Evolutionary conservation across 2,888 invertebrate genomes (phyloP), one percentile per base, ranked within the genome.

Genomic region (Noctua fimbriata): DNA sequence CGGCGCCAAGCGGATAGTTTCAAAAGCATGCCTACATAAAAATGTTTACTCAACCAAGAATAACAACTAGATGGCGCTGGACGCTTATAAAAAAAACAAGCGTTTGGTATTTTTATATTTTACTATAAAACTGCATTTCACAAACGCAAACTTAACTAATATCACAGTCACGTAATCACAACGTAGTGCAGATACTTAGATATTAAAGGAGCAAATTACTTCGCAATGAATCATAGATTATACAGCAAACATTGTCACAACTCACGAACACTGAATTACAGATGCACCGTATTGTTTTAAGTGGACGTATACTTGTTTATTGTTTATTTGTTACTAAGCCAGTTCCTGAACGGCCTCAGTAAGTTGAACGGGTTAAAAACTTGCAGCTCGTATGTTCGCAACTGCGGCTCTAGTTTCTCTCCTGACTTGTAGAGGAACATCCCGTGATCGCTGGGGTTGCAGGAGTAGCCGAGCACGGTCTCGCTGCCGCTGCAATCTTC

Each of bases 361-460:
- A 93, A 76, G 71, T 93, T 92, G 18, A 94, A 92, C 1, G 93
- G 93, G 81, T 94, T 94, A 72, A 93, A 93, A 21, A 92, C 90
- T 36, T 81, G 86, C 28, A 92, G 69, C 12, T 73, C 87, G 77
- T 9, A 44, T 2, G 44, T 81, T 79, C 6, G 89, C 84, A 18
- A 74, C 76, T 32, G 78, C 63, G 79, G 80, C 36, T 79, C 71
- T 0, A 16, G 32, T 14, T 58, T 14, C 18, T 82, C 87, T 2
- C 89, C 87, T 1, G 95, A 93, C 83, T 92, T 95, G 85, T 94
- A 93, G n/a, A 96, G 87, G 82, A 89, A 96, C 89, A 96, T 90
- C 0, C 96, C 96, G 1, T 90, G 82, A 0, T 91, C 87, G 21
- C 83, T 75, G 9, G 87, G 69, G 66, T 89, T 92, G 81, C 93